Evolutionary conservation across 2,113 vertebrate species (phyloP).

Genomic region (Egretta garzetta): DNA sequence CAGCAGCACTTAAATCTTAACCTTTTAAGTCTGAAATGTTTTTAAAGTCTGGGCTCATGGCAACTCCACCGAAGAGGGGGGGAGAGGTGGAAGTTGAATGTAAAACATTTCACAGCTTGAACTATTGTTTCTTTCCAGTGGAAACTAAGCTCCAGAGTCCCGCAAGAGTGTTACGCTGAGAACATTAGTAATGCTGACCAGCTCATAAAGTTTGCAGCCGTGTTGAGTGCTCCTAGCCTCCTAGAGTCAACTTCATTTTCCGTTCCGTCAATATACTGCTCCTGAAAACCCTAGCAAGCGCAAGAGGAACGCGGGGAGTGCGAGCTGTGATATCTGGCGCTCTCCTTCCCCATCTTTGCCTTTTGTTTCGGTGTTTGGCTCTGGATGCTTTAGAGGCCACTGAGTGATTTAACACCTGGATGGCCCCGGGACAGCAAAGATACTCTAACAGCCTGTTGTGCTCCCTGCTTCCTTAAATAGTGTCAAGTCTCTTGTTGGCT

Average conservation of each 20-base stretch:
- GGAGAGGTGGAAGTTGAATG: conserved; percentile 18
- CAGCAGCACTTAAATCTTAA: conserved; percentile 90
- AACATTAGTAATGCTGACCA: conserved; percentile 39
- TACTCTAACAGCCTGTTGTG: not conserved
- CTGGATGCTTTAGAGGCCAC: not conserved
- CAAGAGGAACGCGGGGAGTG: not conserved
- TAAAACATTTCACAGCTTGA: conserved; percentile 60
- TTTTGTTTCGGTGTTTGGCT: conserved; percentile 49
- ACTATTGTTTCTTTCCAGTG: conserved; percentile 38
- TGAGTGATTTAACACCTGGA: conserved; percentile 65
- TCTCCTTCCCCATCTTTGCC: not conserved
- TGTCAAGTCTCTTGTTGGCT: conserved; percentile 5
- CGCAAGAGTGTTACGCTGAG: conserved; percentile 9
- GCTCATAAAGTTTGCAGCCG: conserved; percentile 41
- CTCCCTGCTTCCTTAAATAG: conserved; percentile 36
- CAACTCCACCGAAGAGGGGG: conserved; percentile 57
- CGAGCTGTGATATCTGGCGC: conserved; percentile 5
- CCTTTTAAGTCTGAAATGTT: conserved; percentile 86
- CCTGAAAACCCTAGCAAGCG: not conserved
- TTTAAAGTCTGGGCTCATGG: conserved; percentile 82
- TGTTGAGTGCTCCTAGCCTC: conserved; percentile 47
- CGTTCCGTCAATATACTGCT: not conserved
- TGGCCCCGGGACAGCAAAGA: conserved; percentile 29
- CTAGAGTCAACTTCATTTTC: conserved; percentile 52
- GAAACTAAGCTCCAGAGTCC: not conserved